Evolutionary conservation across 2,888 invertebrate genomes (phyloP), one percentile per base, ranked within the genome.

Genomic region (Agrochola circellaris): DNA sequence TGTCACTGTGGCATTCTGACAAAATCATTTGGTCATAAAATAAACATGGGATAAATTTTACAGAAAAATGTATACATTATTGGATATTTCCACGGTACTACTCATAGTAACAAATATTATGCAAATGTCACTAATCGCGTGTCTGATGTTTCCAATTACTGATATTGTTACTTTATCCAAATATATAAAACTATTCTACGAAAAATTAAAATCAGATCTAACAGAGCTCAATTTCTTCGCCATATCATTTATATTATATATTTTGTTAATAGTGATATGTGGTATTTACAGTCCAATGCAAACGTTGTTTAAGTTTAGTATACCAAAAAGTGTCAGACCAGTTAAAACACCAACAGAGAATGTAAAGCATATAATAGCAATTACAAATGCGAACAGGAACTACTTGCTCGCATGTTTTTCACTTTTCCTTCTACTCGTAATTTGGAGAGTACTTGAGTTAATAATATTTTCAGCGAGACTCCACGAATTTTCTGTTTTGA

Each of bases 391-490:
- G 20, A 91, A 89, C 13, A 92, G 93, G 88, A 94, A 95, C 83
- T 94, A 93, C 79, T 88, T 95, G 34, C 91, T 96, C 2, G 94
- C 93, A 17, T 90, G 89, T 3, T 92, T 95, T 70, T 95, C 95
- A 13, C 77, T 96, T 60, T 95, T 95, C 86, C 94, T 93, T 62
- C 38, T 93, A 4, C 80, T 95, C 5, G 92, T 95, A 0, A 88
- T 85, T 34, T 89, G 93, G 85, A 93, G 96, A 84, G 80, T 95
- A 67, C 81, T 92, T 70, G 95, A 95, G 62, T 93, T 90, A 85
- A 87, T 95, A 23, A 88, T 85, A 75, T 95, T 95, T 91, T 93
- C 95, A 88, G 95, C 95, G 5, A 95, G 94, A 85, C 90, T 95
- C 42, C 89, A 93, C 38, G 95, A 95, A 81, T 94, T 95, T 80